Conservation (phyloP, 1,140 invertebrate genomes). For the Temnothorax nylanderi region DNA sequence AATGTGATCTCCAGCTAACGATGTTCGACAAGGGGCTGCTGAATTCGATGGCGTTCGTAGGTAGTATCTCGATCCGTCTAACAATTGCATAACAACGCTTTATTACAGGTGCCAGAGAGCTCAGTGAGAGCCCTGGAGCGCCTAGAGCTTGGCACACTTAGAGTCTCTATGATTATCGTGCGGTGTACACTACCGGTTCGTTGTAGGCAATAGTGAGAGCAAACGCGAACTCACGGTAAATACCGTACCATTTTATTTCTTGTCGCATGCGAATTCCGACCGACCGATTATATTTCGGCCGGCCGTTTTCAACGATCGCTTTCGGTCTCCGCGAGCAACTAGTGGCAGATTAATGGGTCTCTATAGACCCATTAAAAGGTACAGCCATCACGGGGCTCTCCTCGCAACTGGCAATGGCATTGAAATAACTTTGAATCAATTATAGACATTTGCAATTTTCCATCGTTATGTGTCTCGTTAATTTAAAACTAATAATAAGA, state of each 20-base stretch:
- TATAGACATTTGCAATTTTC: not conserved
- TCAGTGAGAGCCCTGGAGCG: conserved; percentile 51
- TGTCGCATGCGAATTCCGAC: conserved; percentile 5
- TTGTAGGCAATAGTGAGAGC: conserved; percentile 51
- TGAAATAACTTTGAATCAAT: not conserved
- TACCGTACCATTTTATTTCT: conserved; percentile 45
- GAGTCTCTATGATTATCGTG: conserved; percentile 58
- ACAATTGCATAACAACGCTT: conserved; percentile 42
- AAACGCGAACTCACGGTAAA: conserved; percentile 41
- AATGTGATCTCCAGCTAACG: conserved; percentile 79
- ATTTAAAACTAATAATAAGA: not conserved
- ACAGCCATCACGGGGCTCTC: conserved; percentile 6
- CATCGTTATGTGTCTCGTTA: not conserved
- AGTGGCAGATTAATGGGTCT: not conserved
- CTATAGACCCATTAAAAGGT: not conserved
- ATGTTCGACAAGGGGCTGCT: conserved; percentile 81
- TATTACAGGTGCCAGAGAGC: conserved; percentile 56
- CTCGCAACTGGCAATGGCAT: not conserved
- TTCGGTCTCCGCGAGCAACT: not conserved
- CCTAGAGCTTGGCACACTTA: conserved; percentile 38
- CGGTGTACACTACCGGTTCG: conserved; percentile 28
- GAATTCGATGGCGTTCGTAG: conserved; percentile 84
- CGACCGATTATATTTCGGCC: not conserved
- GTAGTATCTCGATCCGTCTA: conserved; percentile 69
- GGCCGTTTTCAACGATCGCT: conserved; percentile 12